Percentiles rank a stretch among this genome's conserved stretches.
Evolutionary conservation across 2,888 invertebrate species (phyloP).

Genomic region (Mamestra brassicae): DNA sequence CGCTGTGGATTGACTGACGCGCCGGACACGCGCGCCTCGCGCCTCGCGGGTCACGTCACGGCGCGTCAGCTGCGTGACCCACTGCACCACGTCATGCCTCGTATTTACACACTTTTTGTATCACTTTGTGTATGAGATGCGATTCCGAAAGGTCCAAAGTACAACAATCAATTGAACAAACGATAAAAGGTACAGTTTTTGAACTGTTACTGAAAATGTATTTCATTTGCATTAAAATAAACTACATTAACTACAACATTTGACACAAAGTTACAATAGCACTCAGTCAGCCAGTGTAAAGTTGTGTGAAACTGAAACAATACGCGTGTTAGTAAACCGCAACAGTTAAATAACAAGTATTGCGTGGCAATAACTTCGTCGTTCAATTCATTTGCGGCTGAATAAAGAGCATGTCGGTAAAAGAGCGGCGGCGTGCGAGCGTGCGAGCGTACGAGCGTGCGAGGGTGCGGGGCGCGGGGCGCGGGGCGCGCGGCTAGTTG

Average conservation of each 20-base stretch:
- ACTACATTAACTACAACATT: not conserved
- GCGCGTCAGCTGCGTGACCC: not conserved
- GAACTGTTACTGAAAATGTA: not conserved
- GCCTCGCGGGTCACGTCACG: constrained; percentile 15
- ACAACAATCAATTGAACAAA: not conserved
- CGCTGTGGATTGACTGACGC: constrained; percentile 53
- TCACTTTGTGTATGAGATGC: not conserved
- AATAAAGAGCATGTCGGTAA: constrained; percentile 3
- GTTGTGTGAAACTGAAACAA: not conserved
- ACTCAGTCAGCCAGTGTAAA: not conserved
- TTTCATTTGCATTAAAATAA: not conserved
- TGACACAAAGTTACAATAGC: constrained; percentile 19
- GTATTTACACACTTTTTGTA: constrained; percentile 7
- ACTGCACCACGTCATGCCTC: not conserved
- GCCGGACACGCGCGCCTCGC: constrained; percentile 9
- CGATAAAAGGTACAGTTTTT: not conserved
- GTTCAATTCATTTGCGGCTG: not conserved
- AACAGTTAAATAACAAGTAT: constrained; percentile 12
- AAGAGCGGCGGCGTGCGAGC: not conserved
- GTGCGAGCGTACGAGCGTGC: too few species aligned
- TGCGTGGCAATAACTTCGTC: constrained; percentile 5
- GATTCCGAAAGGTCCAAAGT: too few species aligned
- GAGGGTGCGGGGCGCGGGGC: not conserved
- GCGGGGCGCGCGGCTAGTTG: not conserved
- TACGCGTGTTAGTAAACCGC: not conserved